phyloP scores from a whole-genome alignment of 2,888 invertebrate species.

The Hydrotaea diabolus region DNA sequence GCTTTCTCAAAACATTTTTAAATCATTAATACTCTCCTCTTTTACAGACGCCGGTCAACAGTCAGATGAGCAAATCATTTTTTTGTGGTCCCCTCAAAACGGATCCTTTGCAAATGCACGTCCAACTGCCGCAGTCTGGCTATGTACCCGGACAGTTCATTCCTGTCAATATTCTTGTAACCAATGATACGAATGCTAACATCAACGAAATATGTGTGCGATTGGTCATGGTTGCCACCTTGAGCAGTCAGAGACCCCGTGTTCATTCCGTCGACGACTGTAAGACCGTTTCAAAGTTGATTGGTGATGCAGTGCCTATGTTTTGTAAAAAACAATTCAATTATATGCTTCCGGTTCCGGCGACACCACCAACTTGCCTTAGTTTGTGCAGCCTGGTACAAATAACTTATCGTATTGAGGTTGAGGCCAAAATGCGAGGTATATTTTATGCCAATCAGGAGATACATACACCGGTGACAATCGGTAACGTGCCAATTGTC shows the following conservation, averaged over 20 bases:
- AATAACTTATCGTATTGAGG: slow-evolving; percentile 75
- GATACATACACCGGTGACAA: slow-evolving; percentile 75
- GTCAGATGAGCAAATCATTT: slow-evolving; percentile 72
- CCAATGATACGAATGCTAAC: slow-evolving; percentile 83
- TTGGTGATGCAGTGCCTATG: slow-evolving; percentile 70
- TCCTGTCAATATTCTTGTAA: slow-evolving; percentile 80
- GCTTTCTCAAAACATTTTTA: not conserved
- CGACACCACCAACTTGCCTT: slow-evolving; percentile 78
- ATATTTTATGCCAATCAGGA: slow-evolving; percentile 71
- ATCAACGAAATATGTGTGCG: slow-evolving; percentile 76
- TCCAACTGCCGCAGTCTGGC: slow-evolving; percentile 75
- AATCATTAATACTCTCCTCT: not conserved
- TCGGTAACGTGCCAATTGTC: slow-evolving; percentile 78
- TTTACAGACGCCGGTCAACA: slow-evolving; percentile 72
- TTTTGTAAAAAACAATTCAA: slow-evolving; percentile 72
- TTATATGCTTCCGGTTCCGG: slow-evolving; percentile 74
- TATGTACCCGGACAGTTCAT: slow-evolving; percentile 78
- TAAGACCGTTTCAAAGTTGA: slow-evolving; percentile 71
- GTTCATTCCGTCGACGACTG: slow-evolving; percentile 70
- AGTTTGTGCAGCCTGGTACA: slow-evolving; percentile 76
- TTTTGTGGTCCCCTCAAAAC: slow-evolving; percentile 76
- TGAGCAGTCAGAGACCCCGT: slow-evolving; percentile 70
- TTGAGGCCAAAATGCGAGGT: slow-evolving; percentile 74
- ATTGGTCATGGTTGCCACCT: slow-evolving; percentile 74
- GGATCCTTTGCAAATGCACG: slow-evolving; percentile 72